These are phyloP conservation scores for Drosophila yakuba DNA, from an alignment of 1,140 invertebrate genomes.

Conservation along the genomic window DNA sequence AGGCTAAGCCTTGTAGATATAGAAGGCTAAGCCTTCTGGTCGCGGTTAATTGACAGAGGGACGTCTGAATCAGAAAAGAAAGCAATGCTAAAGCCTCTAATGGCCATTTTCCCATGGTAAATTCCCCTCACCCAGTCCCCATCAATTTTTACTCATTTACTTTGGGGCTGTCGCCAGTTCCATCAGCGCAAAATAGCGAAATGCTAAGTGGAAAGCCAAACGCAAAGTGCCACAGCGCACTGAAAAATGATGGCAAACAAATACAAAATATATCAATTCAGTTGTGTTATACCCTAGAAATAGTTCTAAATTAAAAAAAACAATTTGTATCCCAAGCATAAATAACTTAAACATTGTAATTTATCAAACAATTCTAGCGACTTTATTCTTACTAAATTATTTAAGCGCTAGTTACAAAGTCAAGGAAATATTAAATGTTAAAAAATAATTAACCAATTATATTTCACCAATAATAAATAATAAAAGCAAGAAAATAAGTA, in stretches of 20 bases:
- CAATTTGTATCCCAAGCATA: too few species aligned
- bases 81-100: conserved; percentile 12
- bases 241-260: conserved; percentile 25
- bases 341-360: too few species aligned
- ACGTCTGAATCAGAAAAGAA: conserved; percentile 25
- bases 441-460: neutral
- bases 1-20: conserved; percentile 63
- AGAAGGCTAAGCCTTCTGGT: conserved; percentile 23
- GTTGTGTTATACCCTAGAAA: neutral
- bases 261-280: conserved; percentile 4
- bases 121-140: neutral
- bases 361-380: too few species aligned
- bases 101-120: conserved; percentile 8
- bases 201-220: conserved; percentile 14
- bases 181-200: conserved; percentile 18
- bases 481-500: neutral
- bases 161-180: conserved; percentile 58
- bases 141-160: conserved; percentile 48
- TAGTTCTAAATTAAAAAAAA: neutral
- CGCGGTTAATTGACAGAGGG: conserved; percentile 58
- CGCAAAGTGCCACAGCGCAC: conserved; percentile 40
- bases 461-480: neutral
- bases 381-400: too few species aligned
- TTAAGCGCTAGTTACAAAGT: too few species aligned
- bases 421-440: too few species aligned